These are phyloP conservation scores for Pipra filicauda DNA, from an alignment of 2,113 vertebrate genomes.

Conservation along the genomic window DNA sequence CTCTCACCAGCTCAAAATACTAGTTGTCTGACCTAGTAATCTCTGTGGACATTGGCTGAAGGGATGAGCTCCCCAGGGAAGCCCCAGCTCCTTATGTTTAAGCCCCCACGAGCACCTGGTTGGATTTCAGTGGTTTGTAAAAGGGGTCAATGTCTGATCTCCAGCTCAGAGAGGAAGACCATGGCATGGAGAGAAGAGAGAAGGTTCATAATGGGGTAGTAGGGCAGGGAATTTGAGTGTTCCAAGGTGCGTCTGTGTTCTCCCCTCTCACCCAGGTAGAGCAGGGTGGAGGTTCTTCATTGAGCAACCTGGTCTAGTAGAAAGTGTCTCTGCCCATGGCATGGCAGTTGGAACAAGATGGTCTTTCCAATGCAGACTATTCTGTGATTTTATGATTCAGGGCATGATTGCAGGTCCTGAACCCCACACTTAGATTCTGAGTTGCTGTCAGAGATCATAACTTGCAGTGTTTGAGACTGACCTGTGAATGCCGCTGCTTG, in stretches of 20 bases:
- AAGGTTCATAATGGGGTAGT: background rate
- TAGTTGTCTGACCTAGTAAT: slow-evolving; percentile 31
- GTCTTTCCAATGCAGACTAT: background rate
- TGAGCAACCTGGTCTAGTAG: background rate
- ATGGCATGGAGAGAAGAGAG: background rate
- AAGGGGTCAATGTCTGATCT: background rate
- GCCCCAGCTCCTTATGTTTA: background rate
- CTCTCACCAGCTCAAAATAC: slow-evolving; percentile 18
- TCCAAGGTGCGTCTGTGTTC: background rate
- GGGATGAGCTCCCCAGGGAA: slow-evolving; percentile 14
- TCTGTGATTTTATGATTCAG: background rate
- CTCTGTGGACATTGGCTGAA: background rate
- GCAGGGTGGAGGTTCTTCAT: background rate
- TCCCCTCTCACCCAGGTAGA: background rate
- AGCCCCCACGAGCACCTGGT: background rate
- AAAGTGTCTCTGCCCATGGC: background rate
- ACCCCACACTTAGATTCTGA: background rate
- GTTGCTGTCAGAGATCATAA: background rate
- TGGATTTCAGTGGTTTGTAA: background rate
- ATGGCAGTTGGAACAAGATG: background rate
- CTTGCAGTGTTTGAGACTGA: background rate
- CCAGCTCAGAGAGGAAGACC: background rate
- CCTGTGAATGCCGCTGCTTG: slow-evolving; percentile 36
- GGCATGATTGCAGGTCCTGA: background rate
- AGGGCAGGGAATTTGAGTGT: background rate